Conservation (phyloP, 2,113 vertebrate species). For the Gallinago jamesoni region DNA sequence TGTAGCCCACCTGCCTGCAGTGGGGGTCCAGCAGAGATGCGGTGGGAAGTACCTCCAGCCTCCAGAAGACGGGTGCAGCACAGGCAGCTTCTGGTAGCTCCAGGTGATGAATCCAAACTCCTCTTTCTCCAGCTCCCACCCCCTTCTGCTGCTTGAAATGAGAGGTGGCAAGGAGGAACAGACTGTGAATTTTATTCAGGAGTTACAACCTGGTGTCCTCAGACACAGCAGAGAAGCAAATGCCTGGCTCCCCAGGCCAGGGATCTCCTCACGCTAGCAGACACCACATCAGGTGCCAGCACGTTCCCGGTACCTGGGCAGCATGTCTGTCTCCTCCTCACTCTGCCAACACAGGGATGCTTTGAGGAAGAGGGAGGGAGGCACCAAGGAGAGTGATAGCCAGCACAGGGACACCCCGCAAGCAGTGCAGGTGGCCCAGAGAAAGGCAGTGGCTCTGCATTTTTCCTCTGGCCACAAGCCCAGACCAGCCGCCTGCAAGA, state of each 20-base stretch:
- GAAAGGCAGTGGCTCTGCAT: neutral
- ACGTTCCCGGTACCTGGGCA: neutral
- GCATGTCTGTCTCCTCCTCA: neutral
- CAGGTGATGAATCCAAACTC: neutral
- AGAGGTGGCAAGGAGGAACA: neutral
- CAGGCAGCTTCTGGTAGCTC: neutral
- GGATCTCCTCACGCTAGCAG: neutral
- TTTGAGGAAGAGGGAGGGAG: neutral
- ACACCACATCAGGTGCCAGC: neutral
- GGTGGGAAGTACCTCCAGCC: neutral
- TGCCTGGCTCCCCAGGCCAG: neutral
- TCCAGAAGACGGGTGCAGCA: neutral
- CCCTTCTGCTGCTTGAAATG: neutral
- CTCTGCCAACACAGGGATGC: neutral
- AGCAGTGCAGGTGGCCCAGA: neutral
- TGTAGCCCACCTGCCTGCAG: neutral
- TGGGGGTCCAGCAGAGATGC: neutral
- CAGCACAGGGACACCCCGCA: neutral
- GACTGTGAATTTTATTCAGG: slow-evolving; percentile 52
- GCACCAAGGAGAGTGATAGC: neutral
- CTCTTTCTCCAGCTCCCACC: neutral
- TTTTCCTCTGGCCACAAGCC: neutral
- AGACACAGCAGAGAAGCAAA: slow-evolving; percentile 2
- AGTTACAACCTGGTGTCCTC: slow-evolving; percentile 42
- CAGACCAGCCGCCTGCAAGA: neutral